These are phyloP conservation scores for Miniopterus natalensis DNA, from an alignment of 2,113 vertebrate genomes.

Conservation along the genomic window DNA sequence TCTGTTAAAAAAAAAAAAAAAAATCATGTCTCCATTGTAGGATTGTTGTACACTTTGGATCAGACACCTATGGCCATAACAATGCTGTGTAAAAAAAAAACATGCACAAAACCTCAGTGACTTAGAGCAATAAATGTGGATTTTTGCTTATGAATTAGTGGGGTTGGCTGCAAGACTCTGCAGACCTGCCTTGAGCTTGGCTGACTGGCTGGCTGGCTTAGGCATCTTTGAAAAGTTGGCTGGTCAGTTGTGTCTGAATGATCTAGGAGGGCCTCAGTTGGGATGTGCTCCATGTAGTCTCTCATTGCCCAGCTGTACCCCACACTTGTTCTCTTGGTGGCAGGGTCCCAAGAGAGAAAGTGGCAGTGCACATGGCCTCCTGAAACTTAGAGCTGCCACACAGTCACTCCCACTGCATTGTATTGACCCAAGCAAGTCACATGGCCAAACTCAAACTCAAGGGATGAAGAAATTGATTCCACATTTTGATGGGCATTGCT, in stretches of 20 bases:
- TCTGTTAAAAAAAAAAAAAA: neutral
- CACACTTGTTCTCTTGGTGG: neutral
- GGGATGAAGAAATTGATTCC: neutral
- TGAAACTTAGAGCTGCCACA: neutral
- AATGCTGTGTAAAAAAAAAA: neutral
- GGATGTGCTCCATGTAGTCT: neutral
- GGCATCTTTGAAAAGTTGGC: neutral
- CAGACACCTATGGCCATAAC: neutral
- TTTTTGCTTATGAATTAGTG: neutral
- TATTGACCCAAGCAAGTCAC: neutral
- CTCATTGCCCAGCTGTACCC: neutral
- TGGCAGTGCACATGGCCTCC: fast-evolving
- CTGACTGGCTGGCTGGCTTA: neutral
- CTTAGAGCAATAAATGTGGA: neutral
- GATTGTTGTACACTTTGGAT: neutral
- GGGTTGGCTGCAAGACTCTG: neutral
- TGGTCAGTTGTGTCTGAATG: neutral
- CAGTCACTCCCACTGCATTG: neutral
- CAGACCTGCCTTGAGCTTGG: neutral
- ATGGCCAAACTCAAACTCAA: neutral
- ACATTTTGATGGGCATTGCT: neutral
- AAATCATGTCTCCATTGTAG: neutral
- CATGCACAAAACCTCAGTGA: neutral
- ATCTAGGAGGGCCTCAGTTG: neutral
- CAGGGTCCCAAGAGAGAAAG: neutral